Base-by-base conservation (phyloP, 92 coral and sea anemone genomes). In the Palythoa grandis region DNA sequence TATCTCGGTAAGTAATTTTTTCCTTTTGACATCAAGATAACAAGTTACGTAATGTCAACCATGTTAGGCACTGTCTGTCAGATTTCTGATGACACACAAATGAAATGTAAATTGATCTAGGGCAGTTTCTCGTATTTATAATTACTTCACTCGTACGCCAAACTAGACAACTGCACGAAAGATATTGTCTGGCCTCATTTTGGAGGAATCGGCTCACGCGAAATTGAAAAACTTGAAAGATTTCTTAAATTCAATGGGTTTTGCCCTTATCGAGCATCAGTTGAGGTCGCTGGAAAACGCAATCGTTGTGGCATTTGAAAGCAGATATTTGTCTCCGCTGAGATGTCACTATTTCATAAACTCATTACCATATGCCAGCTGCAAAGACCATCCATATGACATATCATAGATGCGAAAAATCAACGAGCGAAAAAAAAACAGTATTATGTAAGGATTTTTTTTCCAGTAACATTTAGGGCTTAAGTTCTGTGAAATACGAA, bases 291-390 rank as follows among this genome's bases (percentile, higher is more conserved):
- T 43, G 52, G 61, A 73, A 65, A 80, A 80, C 16, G 20, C 11
- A 17, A 48, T 16, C 85, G 19, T 17, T 22, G 40, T 23, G 74
- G 85, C 40, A 80, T 80, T 47, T 80, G 85, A 80, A 80, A 65
- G 60, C 85, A 80, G 85, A 80, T 80, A 80, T 37, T 66, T 37
- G 74, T 68, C 74, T 43, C 37, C 52, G 85, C 72, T 65, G 72
- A 50, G 37, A 76, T 76, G 80, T 76, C 84, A 79, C 72, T 4
- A 38, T 11, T 67, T 67, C 72, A 25, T 14, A 39, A 8, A 19
- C 74, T 80, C 43, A 80, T 80, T 80, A 80, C 19, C 85, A 66
- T 80, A 80, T 80, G 50, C 63, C 85, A 80, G 60, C 72, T 80
- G 85, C 73, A 47, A 56, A 23, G 82, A 43, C 7, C 65, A 75